Evolutionary conservation across 2,797 vertebrate species (phyloP).

Genomic region (Moxostoma hubbsi): DNA sequence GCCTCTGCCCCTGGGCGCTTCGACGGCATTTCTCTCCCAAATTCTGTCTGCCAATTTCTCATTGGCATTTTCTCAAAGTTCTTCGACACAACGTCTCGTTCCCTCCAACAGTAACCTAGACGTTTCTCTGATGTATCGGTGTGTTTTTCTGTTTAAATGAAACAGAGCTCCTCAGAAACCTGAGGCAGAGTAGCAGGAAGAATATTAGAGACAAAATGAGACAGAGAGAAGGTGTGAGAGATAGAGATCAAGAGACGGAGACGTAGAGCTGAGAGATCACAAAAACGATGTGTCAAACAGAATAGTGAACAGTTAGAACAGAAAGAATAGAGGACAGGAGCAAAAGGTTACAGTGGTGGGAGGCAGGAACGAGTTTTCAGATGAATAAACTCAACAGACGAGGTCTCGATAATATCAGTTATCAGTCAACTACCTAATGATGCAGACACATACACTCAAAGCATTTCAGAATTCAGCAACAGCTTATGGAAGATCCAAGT

Average conservation of each 20-base stretch:
- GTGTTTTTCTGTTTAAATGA: constrained; percentile 3
- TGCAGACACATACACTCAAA: not conserved
- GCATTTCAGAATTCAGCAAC: not conserved
- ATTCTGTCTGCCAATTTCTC: too few species aligned
- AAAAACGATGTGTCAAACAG: not conserved
- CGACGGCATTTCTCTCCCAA: too few species aligned
- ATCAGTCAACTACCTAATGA: constrained; percentile 61
- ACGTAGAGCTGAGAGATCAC: constrained; percentile 36
- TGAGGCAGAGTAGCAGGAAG: not conserved
- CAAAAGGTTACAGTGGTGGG: not conserved
- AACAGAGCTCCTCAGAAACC: constrained; percentile 1
- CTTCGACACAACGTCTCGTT: too few species aligned
- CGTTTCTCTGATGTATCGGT: not conserved
- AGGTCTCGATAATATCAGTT: constrained; percentile 62
- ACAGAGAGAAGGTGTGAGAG: constrained; percentile 64
- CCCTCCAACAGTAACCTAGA: too few species aligned
- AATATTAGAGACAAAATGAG: constrained; percentile 46
- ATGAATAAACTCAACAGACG: not conserved
- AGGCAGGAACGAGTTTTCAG: not conserved
- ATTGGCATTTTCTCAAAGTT: too few species aligned
- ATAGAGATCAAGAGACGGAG: constrained; percentile 64
- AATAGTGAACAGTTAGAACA: not conserved
- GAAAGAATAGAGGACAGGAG: not conserved
- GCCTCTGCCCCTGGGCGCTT: too few species aligned
- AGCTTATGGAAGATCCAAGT: constrained; percentile 9